Evolutionary conservation across 2,797 vertebrate genomes (phyloP), one percentile per base, ranked within the genome.

Genomic region (Liasis olivaceus): DNA sequence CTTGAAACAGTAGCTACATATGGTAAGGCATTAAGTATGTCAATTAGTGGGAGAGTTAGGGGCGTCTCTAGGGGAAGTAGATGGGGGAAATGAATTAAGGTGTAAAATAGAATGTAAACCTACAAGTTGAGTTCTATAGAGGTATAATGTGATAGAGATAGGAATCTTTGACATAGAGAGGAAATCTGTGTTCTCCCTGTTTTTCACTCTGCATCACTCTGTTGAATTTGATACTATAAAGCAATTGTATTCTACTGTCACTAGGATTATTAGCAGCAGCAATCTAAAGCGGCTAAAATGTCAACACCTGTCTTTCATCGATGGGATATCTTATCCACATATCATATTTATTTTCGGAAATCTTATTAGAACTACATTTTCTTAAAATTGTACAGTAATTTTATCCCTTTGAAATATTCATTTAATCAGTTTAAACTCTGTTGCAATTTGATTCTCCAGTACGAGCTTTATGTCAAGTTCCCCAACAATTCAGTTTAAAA

Each of bases 371-470:
- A 47, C 85, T 95, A 69, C 88, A 92, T 95, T 95, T 97, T 96
- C 95, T 92, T 93, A 94, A 95, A 91, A 81, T 89, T 95, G 51
- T 59, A 89, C 91, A 88, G 95, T 85, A 95, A 95, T 96, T 96
- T 94, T 96, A 95, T 94, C 94, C 96, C 92, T 91, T 60, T 0
- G 0, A 95, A 96, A 96, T 81, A 60, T 91, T 95, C 60, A 0
- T 95, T 96, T 95, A 96, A 94, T 95, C 92, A 95, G 72, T 72
- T 72, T 95, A 93, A 84, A 88, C 93, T 95, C 88, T 56, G 64
- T 91, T 95, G 93, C 90, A 97, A 42, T 95, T 92, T 93, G 26
- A 85, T 42, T 95, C 59, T 88, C 94, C 94, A 93, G 87, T 96
- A 93, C 90, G 94, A 94, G 89, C 92, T 93, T 95, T 95, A 87